Conservation (phyloP, 2,113 vertebrate genomes). For the Gracilinanus agilis region DNA sequence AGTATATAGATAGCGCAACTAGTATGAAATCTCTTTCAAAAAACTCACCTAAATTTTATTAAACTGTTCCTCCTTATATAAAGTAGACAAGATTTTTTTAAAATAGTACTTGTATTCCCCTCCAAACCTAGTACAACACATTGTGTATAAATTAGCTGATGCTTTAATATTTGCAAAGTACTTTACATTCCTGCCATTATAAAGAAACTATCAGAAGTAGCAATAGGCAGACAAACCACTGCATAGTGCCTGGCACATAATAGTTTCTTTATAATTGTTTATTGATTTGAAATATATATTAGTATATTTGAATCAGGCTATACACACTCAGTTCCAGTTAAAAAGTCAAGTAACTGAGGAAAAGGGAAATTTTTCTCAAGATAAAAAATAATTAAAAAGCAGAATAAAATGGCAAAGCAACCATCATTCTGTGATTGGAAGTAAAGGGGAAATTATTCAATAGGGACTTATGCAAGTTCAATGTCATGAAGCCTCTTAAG, state of each 20-base stretch:
- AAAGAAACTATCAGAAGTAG: no score
- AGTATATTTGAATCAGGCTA: not conserved
- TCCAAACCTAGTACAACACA: not conserved
- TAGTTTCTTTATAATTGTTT: no score
- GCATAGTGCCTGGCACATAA: no score
- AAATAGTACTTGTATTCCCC: not conserved
- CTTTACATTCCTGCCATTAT: not conserved
- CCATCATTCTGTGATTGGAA: not conserved
- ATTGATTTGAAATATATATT: not conserved
- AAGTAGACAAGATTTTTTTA: not conserved
- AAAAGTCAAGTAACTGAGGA: not conserved
- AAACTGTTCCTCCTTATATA: not conserved
- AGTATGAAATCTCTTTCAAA: not conserved
- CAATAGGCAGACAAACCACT: no score
- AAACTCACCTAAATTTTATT: conserved; percentile 7
- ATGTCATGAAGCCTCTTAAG: not conserved
- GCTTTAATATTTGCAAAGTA: no score
- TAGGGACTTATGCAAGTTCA: not conserved
- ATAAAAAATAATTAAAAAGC: not conserved
- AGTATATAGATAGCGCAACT: not conserved
- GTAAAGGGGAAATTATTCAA: not conserved
- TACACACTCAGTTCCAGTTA: not conserved
- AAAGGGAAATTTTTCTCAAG: not conserved
- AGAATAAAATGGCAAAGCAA: not conserved
- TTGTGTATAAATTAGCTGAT: not conserved